Percentiles rank a stretch among this genome's conserved stretches.
Conservation (phyloP, 2,888 invertebrate species). For the Zhuqinia jingwanae region DNA sequence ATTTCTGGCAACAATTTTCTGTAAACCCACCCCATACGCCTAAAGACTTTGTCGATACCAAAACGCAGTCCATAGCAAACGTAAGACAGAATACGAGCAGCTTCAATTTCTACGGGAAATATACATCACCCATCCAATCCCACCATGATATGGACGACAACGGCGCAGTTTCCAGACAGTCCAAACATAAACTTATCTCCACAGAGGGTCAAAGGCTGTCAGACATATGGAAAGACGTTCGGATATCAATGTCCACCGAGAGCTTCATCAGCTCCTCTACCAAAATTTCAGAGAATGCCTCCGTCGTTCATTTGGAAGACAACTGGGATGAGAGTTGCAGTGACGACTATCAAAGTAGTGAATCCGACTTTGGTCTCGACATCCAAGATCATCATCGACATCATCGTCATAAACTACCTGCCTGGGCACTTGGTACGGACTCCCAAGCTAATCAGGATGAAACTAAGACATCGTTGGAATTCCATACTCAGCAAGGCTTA, state of each 20-base stretch:
- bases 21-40: slow-evolving; percentile 15
- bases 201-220: slow-evolving; percentile 18
- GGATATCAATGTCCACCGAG: slow-evolving; percentile 65
- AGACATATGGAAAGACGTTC: slow-evolving; percentile 68
- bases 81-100: slow-evolving; percentile 63
- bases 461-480: slow-evolving; percentile 53
- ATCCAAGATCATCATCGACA: slow-evolving; percentile 55
- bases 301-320: slow-evolving; percentile 49
- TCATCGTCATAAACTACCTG: slow-evolving; percentile 45
- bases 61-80: slow-evolving; percentile 45
- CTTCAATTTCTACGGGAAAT: slow-evolving; percentile 65
- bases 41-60: slow-evolving; percentile 45
- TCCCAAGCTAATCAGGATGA: slow-evolving; percentile 36
- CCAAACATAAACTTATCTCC: slow-evolving; percentile 4
- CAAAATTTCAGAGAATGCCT: slow-evolving; percentile 64
- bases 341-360: slow-evolving; percentile 58
- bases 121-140: slow-evolving; percentile 24
- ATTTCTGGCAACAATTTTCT: slow-evolving; percentile 64
- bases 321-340: slow-evolving; percentile 55
- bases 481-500: slow-evolving; percentile 54
- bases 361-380: slow-evolving; percentile 58
- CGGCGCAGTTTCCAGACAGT: not conserved
- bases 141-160: slow-evolving; percentile 6
- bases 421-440: slow-evolving; percentile 11
- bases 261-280: slow-evolving; percentile 67